A percentile compares a stretch with the other conserved stretches of the same genome.
Conservation (phyloP, 2,888 invertebrate genomes). For the Aquatica leii region DNA sequence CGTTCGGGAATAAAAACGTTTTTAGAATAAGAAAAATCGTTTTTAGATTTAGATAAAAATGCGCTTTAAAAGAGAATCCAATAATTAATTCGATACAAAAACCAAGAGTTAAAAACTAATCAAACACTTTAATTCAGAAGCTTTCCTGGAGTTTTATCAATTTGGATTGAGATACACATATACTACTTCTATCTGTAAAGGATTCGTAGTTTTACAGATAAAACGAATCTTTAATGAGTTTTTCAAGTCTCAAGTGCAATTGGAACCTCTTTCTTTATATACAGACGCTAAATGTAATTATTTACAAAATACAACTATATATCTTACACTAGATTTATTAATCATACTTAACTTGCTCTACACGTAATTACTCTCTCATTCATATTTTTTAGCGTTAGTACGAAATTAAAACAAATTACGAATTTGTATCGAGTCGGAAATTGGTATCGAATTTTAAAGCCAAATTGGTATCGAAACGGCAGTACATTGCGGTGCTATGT, state of each 20-base stretch:
- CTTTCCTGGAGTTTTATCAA: slow-evolving; percentile 12
- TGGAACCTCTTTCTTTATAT: slow-evolving; percentile 25
- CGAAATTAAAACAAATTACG: too few species aligned
- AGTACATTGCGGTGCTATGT: too few species aligned
- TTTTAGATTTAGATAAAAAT: slow-evolving; percentile 5
- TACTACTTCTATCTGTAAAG: slow-evolving; percentile 7
- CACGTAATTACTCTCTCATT: too few species aligned
- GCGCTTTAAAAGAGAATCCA: neutral
- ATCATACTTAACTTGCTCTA: too few species aligned
- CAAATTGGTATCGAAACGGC: too few species aligned
- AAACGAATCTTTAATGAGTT: slow-evolving; percentile 33
- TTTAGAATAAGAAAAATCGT: slow-evolving; percentile 2
- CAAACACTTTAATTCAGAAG: slow-evolving; percentile 12
- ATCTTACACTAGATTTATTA: too few species aligned
- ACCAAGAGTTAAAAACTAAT: slow-evolving; percentile 9
- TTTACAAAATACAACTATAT: too few species aligned
- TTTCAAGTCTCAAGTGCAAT: slow-evolving; percentile 31
- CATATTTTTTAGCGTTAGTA: too few species aligned
- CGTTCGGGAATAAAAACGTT: too few species aligned
- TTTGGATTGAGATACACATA: slow-evolving; percentile 13
- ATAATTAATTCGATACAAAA: slow-evolving; percentile 11
- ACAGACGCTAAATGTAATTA: slow-evolving; percentile 25
- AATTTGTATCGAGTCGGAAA: too few species aligned
- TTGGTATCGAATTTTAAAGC: too few species aligned
- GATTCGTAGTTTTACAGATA: slow-evolving; percentile 23